Evolutionary conservation across 2,113 vertebrate species (phyloP).

Genomic region (Tiliqua scincoides): DNA sequence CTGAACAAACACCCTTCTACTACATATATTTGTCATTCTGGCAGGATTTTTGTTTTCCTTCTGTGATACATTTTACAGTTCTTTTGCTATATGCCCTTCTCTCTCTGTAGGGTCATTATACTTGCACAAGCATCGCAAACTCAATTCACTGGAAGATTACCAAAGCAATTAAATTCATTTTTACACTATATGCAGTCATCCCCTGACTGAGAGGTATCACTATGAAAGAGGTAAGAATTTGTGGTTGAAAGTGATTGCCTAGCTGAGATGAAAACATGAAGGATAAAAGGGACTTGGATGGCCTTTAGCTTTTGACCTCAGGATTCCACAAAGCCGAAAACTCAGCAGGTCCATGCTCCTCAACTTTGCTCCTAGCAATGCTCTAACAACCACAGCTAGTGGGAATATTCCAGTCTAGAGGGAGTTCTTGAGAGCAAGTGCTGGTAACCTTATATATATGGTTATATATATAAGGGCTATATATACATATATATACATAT

Average conservation of each 20-base stretch:
- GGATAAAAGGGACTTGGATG: too few relatives aligned
- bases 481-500: too few relatives aligned
- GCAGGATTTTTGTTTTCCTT: neutral
- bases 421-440: too few relatives aligned
- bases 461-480: too few relatives aligned
- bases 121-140: conserved; percentile 13
- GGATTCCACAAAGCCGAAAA: too few relatives aligned
- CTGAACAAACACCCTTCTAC: rapidly evolving
- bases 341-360: too few relatives aligned
- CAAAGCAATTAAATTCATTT: neutral
- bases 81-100: neutral
- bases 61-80: neutral
- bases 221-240: neutral
- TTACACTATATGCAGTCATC: neutral
- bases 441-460: too few relatives aligned
- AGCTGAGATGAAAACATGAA: too few relatives aligned
- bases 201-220: neutral
- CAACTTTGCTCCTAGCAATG: too few relatives aligned
- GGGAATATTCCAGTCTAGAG: too few relatives aligned
- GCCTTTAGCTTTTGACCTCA: too few relatives aligned
- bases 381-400: too few relatives aligned
- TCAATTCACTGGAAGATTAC: neutral
- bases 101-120: neutral
- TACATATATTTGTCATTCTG: neutral
- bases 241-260: neutral